Evolutionary conservation across 2,797 vertebrate species (phyloP).

Genomic region (Myotis planiceps): DNA sequence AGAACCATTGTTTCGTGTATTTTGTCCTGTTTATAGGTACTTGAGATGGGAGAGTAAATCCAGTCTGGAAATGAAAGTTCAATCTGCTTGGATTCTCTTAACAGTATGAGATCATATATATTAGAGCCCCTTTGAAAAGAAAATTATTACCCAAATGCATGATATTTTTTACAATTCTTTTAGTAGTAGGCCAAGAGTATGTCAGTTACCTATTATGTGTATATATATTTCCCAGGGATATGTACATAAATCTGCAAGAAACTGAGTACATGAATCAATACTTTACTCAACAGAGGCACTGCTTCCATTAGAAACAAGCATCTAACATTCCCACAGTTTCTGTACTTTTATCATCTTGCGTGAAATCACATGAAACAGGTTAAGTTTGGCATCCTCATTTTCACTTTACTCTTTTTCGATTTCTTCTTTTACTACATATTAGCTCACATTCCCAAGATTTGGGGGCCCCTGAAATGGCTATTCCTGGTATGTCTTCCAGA

Average conservation of each 20-base stretch:
- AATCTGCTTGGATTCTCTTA: neutral
- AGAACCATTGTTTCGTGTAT: neutral
- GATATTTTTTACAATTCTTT: neutral
- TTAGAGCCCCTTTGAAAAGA: neutral
- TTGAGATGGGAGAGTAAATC: slow-evolving; percentile 18
- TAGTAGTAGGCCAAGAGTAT: neutral
- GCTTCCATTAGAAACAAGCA: neutral
- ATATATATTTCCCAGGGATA: neutral
- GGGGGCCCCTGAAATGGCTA: neutral
- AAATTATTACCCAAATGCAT: neutral
- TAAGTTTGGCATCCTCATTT: neutral
- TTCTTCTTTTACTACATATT: slow-evolving; percentile 16
- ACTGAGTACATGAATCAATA: neutral
- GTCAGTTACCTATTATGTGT: neutral
- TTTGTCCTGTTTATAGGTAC: slow-evolving; percentile 33
- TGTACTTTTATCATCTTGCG: neutral
- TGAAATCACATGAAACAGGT: neutral
- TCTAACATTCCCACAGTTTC: neutral
- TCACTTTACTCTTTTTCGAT: neutral
- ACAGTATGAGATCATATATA: neutral
- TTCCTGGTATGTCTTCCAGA: neutral
- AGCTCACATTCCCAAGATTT: neutral
- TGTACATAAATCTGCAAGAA: neutral
- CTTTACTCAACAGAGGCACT: neutral
- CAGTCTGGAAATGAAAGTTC: neutral